Evolutionary conservation across 2,797 vertebrate genomes (phyloP).

Genomic region (Sebastes flavidus): DNA sequence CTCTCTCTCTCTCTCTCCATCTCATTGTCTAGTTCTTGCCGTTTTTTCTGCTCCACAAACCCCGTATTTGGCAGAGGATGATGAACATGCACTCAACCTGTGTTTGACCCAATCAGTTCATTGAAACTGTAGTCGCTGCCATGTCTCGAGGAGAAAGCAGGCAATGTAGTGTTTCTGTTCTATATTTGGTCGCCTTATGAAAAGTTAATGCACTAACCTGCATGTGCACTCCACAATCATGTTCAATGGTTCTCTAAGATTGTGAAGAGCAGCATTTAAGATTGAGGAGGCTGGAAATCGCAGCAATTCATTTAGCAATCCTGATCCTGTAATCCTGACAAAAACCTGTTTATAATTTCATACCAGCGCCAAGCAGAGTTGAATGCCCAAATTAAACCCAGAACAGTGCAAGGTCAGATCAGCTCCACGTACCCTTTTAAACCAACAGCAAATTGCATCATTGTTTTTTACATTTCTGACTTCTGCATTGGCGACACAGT

Average conservation of each 20-base stretch:
- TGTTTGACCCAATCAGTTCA: neutral
- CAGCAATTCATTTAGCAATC: neutral
- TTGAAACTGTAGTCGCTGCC: neutral
- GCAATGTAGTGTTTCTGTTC: neutral
- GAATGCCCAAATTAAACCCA: neutral
- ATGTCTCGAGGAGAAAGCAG: neutral
- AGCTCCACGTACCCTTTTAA: neutral
- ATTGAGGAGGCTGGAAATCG: neutral
- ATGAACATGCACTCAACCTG: neutral
- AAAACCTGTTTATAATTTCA: neutral
- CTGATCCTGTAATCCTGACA: neutral
- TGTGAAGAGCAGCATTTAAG: neutral
- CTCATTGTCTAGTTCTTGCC: neutral
- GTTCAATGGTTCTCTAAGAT: neutral
- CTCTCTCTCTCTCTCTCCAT: neutral
- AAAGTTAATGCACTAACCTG: constrained; percentile 10
- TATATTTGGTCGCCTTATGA: constrained; percentile 15
- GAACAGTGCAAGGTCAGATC: neutral
- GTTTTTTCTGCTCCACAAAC: neutral
- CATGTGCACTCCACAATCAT: neutral
- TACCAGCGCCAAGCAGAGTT: neutral
- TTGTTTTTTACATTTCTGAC: neutral
- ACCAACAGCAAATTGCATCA: neutral
- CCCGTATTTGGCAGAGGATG: neutral
- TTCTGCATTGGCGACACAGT: neutral